Evolutionary conservation across 1,140 invertebrate genomes (phyloP).

Genomic region (Planococcus citri): DNA sequence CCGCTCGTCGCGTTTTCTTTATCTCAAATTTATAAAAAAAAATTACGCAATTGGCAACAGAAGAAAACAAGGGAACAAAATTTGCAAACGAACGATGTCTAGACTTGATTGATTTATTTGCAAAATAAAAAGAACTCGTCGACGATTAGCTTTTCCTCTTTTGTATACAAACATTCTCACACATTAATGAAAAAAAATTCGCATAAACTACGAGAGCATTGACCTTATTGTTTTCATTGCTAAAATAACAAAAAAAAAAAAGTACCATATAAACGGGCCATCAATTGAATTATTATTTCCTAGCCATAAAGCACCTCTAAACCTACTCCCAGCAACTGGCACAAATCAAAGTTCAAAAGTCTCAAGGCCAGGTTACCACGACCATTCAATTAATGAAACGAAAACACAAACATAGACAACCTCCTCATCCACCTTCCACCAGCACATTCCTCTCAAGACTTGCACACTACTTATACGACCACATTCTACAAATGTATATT

Average conservation of each 20-base stretch:
- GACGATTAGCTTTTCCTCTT: background rate
- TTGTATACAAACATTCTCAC: background rate
- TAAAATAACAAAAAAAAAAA: background rate
- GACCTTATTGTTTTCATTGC: background rate
- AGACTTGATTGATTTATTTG: background rate
- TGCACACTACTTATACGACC: background rate
- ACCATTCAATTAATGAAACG: background rate
- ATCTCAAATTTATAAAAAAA: background rate
- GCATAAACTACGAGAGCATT: background rate
- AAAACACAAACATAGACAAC: background rate
- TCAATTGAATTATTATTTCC: background rate
- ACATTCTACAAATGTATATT: background rate
- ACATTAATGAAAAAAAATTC: background rate
- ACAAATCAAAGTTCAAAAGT: background rate
- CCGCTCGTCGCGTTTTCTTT: background rate
- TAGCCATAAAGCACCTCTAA: background rate
- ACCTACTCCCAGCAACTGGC: background rate
- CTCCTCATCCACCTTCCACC: background rate
- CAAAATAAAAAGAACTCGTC: background rate
- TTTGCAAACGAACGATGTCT: too few species aligned
- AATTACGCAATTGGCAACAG: background rate
- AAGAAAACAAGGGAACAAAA: too few species aligned
- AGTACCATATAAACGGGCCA: background rate
- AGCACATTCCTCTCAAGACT: background rate
- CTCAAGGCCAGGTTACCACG: background rate